Conservation (phyloP, 2,113 vertebrate species). For the Nicator chloris region DNA sequence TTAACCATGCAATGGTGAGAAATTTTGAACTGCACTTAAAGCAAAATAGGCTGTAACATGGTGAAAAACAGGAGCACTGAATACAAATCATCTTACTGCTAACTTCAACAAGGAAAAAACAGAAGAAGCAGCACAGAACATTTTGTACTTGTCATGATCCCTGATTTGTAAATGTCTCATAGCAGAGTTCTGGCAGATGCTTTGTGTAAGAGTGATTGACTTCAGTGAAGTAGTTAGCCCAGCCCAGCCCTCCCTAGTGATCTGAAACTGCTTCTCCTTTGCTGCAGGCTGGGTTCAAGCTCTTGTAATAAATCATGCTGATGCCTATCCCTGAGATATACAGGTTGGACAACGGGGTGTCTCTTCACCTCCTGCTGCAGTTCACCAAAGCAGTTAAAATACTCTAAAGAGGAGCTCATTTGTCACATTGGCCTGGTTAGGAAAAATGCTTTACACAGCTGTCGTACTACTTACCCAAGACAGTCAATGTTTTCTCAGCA, state of each 20-base stretch:
- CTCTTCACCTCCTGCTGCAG: constrained; percentile 8
- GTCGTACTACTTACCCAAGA: not conserved
- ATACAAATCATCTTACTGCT: constrained; percentile 4
- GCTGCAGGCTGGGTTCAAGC: constrained; percentile 11
- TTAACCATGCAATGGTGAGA: not conserved
- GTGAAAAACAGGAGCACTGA: not conserved
- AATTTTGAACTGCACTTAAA: not conserved
- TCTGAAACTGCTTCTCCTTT: constrained; percentile 13
- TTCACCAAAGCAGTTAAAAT: constrained; percentile 13
- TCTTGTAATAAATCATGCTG: constrained; percentile 1
- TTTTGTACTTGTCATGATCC: constrained; percentile 19
- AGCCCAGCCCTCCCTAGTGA: not conserved
- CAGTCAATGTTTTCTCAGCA: not conserved
- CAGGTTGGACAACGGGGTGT: not conserved
- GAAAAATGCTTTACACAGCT: not conserved
- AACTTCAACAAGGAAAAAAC: not conserved
- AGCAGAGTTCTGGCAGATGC: constrained; percentile 31
- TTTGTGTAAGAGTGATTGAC: constrained; percentile 40
- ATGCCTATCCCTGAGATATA: not conserved
- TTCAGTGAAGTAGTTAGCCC: not conserved
- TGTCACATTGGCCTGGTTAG: not conserved
- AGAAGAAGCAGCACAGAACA: not conserved
- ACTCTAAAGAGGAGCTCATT: not conserved
- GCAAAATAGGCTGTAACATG: not conserved
- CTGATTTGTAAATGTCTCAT: not conserved